Evolutionary conservation across 1,140 invertebrate species (phyloP).

Genomic region (Monomorium pharaonis): DNA sequence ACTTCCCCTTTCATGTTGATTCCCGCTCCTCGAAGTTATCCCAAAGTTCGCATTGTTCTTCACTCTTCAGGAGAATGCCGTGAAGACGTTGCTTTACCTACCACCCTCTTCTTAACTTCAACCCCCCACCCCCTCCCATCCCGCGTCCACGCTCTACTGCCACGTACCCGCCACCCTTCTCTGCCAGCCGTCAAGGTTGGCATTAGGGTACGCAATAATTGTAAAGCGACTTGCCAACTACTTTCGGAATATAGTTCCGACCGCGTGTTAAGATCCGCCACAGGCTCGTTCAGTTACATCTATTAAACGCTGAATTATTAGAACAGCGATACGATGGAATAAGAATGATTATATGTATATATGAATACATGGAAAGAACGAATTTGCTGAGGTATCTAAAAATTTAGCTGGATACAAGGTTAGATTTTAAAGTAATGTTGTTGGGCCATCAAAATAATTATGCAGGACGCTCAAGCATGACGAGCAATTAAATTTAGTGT

Average conservation of each 20-base stretch:
- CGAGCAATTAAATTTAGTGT: too few relatives aligned
- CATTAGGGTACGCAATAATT: conserved; percentile 80
- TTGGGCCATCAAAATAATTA: too few relatives aligned
- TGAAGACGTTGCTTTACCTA: conserved; percentile 48
- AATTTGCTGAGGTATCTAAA: too few relatives aligned
- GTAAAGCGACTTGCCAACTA: conserved; percentile 74
- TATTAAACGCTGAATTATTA: conserved; percentile 12
- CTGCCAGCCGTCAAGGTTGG: conserved; percentile 66
- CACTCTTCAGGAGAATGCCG: conserved; percentile 66
- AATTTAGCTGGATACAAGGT: too few relatives aligned
- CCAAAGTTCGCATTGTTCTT: conserved; percentile 84
- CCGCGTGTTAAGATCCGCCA: conserved; percentile 31
- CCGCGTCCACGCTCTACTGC: conserved; percentile 17
- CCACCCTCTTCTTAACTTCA: conserved; percentile 46
- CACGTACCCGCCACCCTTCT: conserved; percentile 16
- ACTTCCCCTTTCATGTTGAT: conserved; percentile 85
- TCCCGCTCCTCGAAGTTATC: conserved; percentile 81
- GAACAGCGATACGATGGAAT: not conserved
- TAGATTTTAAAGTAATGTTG: too few relatives aligned
- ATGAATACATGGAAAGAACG: not conserved
- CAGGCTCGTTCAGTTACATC: not conserved
- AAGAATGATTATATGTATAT: not conserved
- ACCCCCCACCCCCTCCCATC: too few relatives aligned
- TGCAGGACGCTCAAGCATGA: too few relatives aligned
- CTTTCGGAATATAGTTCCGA: conserved; percentile 80